phyloP scores from a whole-genome alignment of 2,113 vertebrate genomes.

The Phoenicopterus ruber region DNA sequence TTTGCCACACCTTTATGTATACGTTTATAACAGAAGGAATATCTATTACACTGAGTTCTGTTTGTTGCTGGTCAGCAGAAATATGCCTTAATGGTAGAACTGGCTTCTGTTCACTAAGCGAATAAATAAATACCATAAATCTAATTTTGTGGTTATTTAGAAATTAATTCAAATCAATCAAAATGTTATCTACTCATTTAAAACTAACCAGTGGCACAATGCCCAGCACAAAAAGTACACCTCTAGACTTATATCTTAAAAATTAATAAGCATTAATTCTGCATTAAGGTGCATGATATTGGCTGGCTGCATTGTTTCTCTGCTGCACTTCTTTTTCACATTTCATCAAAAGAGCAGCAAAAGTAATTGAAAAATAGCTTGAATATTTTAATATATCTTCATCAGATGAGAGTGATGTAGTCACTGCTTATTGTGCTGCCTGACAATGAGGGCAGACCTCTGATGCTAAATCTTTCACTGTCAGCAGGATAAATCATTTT shows the following conservation, averaged over 20 bases:
- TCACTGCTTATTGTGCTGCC: neutral
- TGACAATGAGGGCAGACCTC: neutral
- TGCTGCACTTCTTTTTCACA: neutral
- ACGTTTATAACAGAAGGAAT: neutral
- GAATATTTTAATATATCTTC: neutral
- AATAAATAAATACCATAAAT: neutral
- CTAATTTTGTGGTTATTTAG: neutral
- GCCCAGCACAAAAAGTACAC: neutral
- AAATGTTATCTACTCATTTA: neutral
- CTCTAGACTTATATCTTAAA: neutral
- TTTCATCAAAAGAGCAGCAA: neutral
- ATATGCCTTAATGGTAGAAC: neutral
- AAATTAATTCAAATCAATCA: neutral
- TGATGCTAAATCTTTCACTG: neutral
- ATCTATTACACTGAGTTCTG: neutral
- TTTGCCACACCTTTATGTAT: neutral
- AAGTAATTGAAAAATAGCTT: neutral
- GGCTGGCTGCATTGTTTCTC: neutral
- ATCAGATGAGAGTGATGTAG: neutral
- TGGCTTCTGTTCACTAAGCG: neutral
- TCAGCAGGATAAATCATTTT: neutral
- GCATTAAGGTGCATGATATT: neutral
- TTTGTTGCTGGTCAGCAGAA: neutral
- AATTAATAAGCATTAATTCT: neutral
- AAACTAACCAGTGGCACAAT: neutral